Evolutionary conservation across 2,888 invertebrate species (phyloP), one percentile per base, ranked within the genome.

Genomic region (Drosophila buzzatii): DNA sequence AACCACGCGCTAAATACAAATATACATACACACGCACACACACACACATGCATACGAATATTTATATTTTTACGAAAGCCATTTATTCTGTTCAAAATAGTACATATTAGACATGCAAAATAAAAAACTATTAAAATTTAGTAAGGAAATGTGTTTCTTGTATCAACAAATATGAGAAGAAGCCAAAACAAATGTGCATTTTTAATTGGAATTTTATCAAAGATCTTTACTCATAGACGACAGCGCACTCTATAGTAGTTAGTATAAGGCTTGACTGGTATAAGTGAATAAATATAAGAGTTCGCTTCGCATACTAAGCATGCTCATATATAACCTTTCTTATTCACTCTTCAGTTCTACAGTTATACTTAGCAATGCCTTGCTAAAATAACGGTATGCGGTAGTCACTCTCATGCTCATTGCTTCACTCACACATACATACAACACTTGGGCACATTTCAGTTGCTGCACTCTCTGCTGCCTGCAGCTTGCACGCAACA

Each of bases 1-100:
- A 61, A 58, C 66, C 71, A 86, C 81, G 70, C 72, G 81, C 68
- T 37, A 60, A 75, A 61, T 60, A 62, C 53, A 47, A 10, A 64
- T 33, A 52, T 52, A 18, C 3, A 41, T 58, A 64, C 62, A 47
- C 6, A 53, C 23, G 39, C 44, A 18, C 7, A 55, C 4, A 52
- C 18, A 39, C 4, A 23, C 12, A 63, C 31, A 44, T 5, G 10
- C 5, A 14, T 27, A 12, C 16, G 8, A 45, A 12, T 47, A 27
- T 70, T 39, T 55, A 44, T 59, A 33, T 60, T 37, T 45, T 3
- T 37, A 31, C 27, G 16, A 49, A 27, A 49, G 10, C 20, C 9
- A 37, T 45, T 23, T 18, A 39, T 49, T 42, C n/a, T 16, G 33
- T 42, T 42, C 12, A 41, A 41, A 42, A 49, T 41, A 18, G 23